Base-by-base conservation (phyloP, 2,888 invertebrate species). In the Brachynemurus nebulosus region DNA sequence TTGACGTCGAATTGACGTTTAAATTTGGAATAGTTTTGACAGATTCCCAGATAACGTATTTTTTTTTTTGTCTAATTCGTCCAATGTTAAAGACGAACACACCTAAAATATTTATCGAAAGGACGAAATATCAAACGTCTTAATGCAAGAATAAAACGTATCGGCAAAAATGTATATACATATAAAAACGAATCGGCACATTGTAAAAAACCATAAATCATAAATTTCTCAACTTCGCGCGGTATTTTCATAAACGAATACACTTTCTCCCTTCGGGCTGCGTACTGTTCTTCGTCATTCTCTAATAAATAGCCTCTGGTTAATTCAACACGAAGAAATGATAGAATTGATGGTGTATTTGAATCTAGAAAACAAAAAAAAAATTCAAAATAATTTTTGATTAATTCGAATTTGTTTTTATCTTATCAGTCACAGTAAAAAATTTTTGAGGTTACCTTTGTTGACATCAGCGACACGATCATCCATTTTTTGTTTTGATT, bases 221-320 rank as follows among this genome's bases (percentile, higher is more conserved):
- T 86, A 58, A 93, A 93, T 56, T 88, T 85, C 59, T 91, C 91
- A 30, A 90, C 72, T 66, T 96, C 90, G 55, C 82, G 72, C 2
- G 98, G 92, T 59, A 97, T 91, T 68, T 86, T 86, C 70, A 97
- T 85, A 61, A 97, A 97, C 0, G 92, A 91, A 63, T 97, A 97
- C 37, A 97, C 89, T 68, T 93, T 89, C 60, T 96, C 89, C 47
- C 97, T 71, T 51, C 95, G 77, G 2, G 93, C 93, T 18, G 89
- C 85, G 65, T 90, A 97, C 41, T 92, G 77, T 59, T 89, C 91
- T 61, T 95, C 92, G 57, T 97, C 96, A 61, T 96, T 84, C 66
- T 97, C 93, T 45, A 96, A 66, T 51, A 88, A 74, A 67, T 97
- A 98, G 12, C 92, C 92, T 54, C 95, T 72, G 5, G 89, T 91